Conservation (phyloP, 2,797 vertebrate species). For the Lutjanus campechanus region DNA sequence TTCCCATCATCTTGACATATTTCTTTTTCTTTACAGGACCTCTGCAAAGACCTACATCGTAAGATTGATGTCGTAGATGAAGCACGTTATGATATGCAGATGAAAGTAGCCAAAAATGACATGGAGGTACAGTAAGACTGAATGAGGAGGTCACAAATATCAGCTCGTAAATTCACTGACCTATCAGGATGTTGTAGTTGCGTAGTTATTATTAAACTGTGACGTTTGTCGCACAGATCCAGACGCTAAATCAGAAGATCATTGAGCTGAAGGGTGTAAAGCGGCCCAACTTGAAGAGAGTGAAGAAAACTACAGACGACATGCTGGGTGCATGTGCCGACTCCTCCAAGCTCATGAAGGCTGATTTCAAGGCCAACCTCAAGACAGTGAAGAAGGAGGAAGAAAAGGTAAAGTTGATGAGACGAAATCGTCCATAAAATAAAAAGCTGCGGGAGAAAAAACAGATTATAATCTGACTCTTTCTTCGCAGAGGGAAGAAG, state of each 20-base stretch:
- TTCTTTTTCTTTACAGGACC: constrained; percentile 70
- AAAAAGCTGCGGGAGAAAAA: not conserved
- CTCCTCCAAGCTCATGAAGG: constrained; percentile 82
- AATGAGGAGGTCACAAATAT: not conserved
- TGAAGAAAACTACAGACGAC: constrained; percentile 87
- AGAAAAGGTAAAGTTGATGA: constrained; percentile 79
- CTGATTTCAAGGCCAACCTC: constrained; percentile 87
- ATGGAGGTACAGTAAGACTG: constrained; percentile 68
- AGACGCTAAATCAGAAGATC: constrained; percentile 78
- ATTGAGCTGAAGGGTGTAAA: constrained; percentile 84
- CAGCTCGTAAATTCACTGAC: not conserved
- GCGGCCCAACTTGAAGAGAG: constrained; percentile 83
- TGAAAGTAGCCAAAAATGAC: constrained; percentile 83
- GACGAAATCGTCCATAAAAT: not conserved
- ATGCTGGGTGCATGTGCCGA: constrained; percentile 82
- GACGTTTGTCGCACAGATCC: constrained; percentile 69
- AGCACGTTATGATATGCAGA: constrained; percentile 81
- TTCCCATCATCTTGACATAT: constrained; percentile 12
- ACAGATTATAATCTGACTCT: not conserved
- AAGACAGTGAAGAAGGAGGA: constrained; percentile 90
- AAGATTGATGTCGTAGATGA: constrained; percentile 85
- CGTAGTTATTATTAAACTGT: not conserved
- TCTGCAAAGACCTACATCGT: constrained; percentile 83
- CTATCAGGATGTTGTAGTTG: not conserved
- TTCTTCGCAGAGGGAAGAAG: constrained; percentile 81